A percentile compares a stretch with the other conserved stretches of the same genome.
Evolutionary conservation across 2,888 invertebrate genomes (phyloP).

Genomic region (Drosophila ezoana): DNA sequence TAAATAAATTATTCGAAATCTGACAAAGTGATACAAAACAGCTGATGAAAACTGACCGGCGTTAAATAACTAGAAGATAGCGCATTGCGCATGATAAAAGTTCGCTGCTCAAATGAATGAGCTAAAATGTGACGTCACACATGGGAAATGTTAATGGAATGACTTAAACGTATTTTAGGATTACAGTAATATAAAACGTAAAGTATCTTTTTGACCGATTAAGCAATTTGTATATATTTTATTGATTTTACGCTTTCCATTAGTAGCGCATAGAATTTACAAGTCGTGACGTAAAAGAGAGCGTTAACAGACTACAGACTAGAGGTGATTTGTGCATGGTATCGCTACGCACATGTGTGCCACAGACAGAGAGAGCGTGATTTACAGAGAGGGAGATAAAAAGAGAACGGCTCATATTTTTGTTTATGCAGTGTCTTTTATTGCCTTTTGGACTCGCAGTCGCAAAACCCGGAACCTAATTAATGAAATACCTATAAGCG

Average conservation of each 20-base stretch:
- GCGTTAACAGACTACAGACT: no score
- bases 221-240: no score
- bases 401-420: conserved; percentile 3
- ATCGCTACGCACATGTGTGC: conserved; percentile 1
- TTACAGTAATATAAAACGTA: no score
- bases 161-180: not conserved
- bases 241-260: not conserved
- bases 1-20: conserved; percentile 47
- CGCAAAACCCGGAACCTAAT: conserved; percentile 31
- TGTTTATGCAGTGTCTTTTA: conserved; percentile 45
- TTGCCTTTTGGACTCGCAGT: conserved; percentile 20
- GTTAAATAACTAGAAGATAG: conserved; percentile 24
- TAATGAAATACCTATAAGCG: conserved; percentile 8
- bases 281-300: conserved; percentile 15
- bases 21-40: conserved; percentile 38
- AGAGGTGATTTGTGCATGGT: conserved; percentile 16
- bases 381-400: conserved; percentile 8
- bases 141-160: not conserved
- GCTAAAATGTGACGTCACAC: conserved; percentile 35
- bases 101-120: not conserved
- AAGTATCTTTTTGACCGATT: no score
- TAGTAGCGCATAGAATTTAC: not conserved
- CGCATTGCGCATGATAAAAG: not conserved
- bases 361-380: conserved; percentile 5
- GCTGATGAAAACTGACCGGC: conserved; percentile 32